A percentile compares a stretch with the other conserved stretches of the same genome.
Evolutionary conservation across 1,140 invertebrate species (phyloP).

Genomic region (Pinna nobilis): DNA sequence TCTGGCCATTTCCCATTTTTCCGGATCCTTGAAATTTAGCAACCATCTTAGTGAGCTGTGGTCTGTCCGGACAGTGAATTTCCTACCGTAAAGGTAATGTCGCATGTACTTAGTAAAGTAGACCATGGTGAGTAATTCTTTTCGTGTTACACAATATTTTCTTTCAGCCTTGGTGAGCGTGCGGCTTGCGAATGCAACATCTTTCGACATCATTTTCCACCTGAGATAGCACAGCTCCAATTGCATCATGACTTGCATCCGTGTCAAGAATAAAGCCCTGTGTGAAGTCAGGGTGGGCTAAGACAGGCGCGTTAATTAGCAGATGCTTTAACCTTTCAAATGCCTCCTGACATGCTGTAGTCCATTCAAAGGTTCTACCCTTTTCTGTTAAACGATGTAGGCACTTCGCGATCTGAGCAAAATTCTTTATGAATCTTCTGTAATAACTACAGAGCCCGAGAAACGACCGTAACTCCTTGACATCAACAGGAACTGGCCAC

Average conservation of each 20-base stretch:
- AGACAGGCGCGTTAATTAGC: conserved; percentile 30
- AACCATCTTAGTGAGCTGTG: conserved; percentile 9
- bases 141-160: conserved; percentile 25
- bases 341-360: conserved; percentile 1
- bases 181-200: conserved; percentile 3
- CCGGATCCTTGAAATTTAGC: conserved; percentile 6
- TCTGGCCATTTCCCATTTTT: background rate
- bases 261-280: conserved; percentile 49
- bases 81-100: conserved; percentile 10
- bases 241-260: conserved; percentile 47
- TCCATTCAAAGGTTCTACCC: conserved; percentile 2
- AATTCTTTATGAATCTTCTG: conserved; percentile 40
- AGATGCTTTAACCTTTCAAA: conserved; percentile 7
- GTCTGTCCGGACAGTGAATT: background rate
- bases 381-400: conserved; percentile 13
- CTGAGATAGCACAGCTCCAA: conserved; percentile 61
- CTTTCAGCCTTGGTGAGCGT: conserved; percentile 1
- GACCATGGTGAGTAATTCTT: conserved; percentile 18
- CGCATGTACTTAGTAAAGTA: conserved; percentile 27
- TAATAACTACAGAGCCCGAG: conserved; percentile 35
- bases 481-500: background rate
- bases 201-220: conserved; percentile 40
- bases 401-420: conserved; percentile 3
- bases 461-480: conserved; percentile 26
- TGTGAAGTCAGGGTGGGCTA: conserved; percentile 15